Percentiles rank a stretch among this genome's conserved stretches.
phyloP scores from a whole-genome alignment of 2,888 invertebrate genomes.

The Polylopha cassiicola region DNA sequence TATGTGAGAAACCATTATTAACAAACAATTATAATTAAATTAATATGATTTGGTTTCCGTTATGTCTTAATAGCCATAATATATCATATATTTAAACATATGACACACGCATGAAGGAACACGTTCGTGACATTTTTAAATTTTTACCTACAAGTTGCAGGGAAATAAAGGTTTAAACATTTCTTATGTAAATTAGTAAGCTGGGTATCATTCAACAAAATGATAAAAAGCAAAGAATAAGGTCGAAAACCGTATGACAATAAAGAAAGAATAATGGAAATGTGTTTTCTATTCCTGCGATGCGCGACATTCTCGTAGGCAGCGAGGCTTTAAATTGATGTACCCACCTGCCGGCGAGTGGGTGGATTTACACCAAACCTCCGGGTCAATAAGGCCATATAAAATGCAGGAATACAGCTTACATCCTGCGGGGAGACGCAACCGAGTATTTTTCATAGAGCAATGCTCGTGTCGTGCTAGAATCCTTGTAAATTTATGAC shows the following conservation, averaged over 20 bases:
- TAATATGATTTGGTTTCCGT: no score
- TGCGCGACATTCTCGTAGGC: conserved; percentile 1
- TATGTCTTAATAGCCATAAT: no score
- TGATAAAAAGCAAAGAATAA: no score
- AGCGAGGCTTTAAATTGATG: conserved; percentile 11
- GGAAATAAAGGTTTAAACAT: no score
- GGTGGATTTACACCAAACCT: conserved; percentile 15
- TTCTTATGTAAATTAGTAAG: no score
- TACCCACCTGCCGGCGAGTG: conserved; percentile 8
- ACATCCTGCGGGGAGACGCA: conserved; percentile 41
- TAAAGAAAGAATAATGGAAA: conserved; percentile 1
- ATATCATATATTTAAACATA: no score
- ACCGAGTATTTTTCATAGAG: conserved; percentile 66
- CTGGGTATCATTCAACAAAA: no score
- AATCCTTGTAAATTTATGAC: conserved; percentile 72
- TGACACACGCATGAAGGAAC: no score
- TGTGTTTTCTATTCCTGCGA: background rate
- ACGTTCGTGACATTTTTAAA: no score
- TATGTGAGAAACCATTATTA: no score
- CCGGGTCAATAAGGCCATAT: conserved; percentile 16
- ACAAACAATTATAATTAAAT: no score
- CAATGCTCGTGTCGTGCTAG: conserved; percentile 59
- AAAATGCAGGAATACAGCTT: conserved; percentile 24
- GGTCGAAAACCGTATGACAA: background rate
- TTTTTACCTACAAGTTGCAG: no score